A percentile compares a stretch with the other conserved stretches of the same genome.
Evolutionary conservation across 2,888 invertebrate species (phyloP).

Genomic region (Lottia gigantea): DNA sequence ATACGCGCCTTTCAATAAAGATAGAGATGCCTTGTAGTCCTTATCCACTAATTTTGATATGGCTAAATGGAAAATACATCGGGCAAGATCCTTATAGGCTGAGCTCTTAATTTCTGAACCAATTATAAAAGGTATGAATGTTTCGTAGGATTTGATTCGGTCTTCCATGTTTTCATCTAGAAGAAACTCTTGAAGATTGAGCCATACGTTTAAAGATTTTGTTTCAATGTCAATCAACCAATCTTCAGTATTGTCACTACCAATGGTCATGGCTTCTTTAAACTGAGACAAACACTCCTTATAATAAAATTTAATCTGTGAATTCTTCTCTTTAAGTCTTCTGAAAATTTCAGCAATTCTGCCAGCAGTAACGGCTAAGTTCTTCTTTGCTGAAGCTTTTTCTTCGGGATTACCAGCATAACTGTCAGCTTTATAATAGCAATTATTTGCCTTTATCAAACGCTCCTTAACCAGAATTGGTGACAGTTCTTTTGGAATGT

Average conservation of each 20-base stretch:
- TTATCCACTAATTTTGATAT: conserved; percentile 23
- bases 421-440: conserved; percentile 9
- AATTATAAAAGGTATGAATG: not conserved
- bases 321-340: not conserved
- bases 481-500: conserved; percentile 1
- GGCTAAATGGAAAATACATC: conserved; percentile 26
- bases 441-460: not conserved
- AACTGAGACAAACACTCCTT: conserved; percentile 28
- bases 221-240: conserved; percentile 19
- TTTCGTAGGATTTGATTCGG: not conserved
- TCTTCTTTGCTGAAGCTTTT: conserved; percentile 27
- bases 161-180: not conserved
- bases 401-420: conserved; percentile 3
- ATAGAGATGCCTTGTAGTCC: conserved; percentile 29
- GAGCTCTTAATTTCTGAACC: conserved; percentile 15
- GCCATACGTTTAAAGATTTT: conserved; percentile 15
- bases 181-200: conserved; percentile 16
- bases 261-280: conserved; percentile 12
- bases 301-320: conserved; percentile 13
- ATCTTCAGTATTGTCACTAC: not conserved
- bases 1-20: conserved; percentile 32
- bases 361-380: conserved; percentile 22
- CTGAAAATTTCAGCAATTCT: conserved; percentile 18
- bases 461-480: conserved; percentile 9
- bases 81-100: conserved; percentile 18